Evolutionary conservation across 30 jellyfish, hydroid and myxozoan species (phyloP).

Genomic region (Turritopsis dohrnii): DNA sequence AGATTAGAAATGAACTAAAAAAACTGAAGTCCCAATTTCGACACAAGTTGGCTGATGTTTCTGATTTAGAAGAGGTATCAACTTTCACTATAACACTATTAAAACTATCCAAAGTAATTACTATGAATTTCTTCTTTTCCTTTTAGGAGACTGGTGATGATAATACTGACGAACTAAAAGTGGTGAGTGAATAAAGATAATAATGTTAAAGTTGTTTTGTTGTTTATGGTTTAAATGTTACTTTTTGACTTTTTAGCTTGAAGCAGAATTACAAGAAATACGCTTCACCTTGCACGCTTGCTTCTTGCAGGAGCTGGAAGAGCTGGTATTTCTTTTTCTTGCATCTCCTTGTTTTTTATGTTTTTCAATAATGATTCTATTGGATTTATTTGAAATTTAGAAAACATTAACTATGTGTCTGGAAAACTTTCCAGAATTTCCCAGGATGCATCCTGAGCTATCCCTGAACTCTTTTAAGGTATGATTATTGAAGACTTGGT

Average conservation of each 20-base stretch:
- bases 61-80: conserved; percentile 7
- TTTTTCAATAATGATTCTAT: too few species aligned
- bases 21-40: background rate
- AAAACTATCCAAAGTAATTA: background rate
- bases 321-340: background rate
- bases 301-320: background rate
- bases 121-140: background rate
- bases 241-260: background rate
- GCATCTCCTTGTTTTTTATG: background rate
- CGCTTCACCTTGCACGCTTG: background rate
- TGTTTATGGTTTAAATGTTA: background rate
- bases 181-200: background rate
- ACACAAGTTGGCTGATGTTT: conserved; percentile 3
- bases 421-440: conserved; percentile 6
- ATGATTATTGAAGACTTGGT: background rate
- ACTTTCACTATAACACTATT: too few species aligned
- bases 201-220: background rate
- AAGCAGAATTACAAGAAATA: background rate
- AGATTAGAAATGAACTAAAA: background rate
- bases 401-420: background rate
- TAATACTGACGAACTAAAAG: background rate
- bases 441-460: background rate
- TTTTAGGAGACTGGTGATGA: background rate
- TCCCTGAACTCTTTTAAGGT: background rate
- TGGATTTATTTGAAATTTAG: background rate